Conservation (phyloP, 2,888 invertebrate genomes). For the Tromatobia lineatoria region DNA sequence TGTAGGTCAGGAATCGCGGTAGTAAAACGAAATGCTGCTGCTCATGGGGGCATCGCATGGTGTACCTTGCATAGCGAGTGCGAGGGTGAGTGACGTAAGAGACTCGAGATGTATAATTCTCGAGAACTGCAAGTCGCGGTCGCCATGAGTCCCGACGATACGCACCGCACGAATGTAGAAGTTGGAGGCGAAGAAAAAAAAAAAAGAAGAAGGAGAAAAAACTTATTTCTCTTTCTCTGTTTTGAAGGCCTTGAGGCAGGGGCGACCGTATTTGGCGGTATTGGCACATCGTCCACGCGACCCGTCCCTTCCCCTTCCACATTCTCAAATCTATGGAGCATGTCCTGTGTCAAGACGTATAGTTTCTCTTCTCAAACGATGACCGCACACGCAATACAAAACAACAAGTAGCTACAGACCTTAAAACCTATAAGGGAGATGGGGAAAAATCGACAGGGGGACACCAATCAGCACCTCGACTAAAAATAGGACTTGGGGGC, state of each 20-base stretch:
- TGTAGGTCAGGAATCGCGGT: slow-evolving; percentile 25
- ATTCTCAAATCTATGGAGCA: slow-evolving; percentile 40
- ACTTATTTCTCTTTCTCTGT: slow-evolving; percentile 67
- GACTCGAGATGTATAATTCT: slow-evolving; percentile 51
- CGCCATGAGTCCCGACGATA: slow-evolving; percentile 22
- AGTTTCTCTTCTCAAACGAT: slow-evolving; percentile 21
- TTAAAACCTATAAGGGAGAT: background rate
- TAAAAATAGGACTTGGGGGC: too few species aligned
- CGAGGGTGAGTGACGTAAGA: slow-evolving; percentile 58
- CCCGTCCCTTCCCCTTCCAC: slow-evolving; percentile 32
- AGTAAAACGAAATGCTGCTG: slow-evolving; percentile 1
- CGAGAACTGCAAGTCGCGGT: slow-evolving; percentile 44
- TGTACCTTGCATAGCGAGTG: slow-evolving; percentile 8
- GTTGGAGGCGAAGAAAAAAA: slow-evolving; percentile 21
- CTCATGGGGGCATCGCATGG: background rate
- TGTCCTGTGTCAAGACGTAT: slow-evolving; percentile 15
- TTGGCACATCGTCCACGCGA: slow-evolving; percentile 69
- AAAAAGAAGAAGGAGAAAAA: slow-evolving; percentile 43
- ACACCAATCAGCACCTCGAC: too few species aligned
- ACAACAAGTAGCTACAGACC: background rate
- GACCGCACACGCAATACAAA: slow-evolving; percentile 6
- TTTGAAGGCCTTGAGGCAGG: slow-evolving; percentile 66
- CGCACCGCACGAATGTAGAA: slow-evolving; percentile 31
- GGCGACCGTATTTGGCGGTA: slow-evolving; percentile 69
- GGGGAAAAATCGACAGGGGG: too few species aligned